Evolutionary conservation across 2,113 vertebrate genomes (phyloP).

Genomic region (Prunella fulvescens): DNA sequence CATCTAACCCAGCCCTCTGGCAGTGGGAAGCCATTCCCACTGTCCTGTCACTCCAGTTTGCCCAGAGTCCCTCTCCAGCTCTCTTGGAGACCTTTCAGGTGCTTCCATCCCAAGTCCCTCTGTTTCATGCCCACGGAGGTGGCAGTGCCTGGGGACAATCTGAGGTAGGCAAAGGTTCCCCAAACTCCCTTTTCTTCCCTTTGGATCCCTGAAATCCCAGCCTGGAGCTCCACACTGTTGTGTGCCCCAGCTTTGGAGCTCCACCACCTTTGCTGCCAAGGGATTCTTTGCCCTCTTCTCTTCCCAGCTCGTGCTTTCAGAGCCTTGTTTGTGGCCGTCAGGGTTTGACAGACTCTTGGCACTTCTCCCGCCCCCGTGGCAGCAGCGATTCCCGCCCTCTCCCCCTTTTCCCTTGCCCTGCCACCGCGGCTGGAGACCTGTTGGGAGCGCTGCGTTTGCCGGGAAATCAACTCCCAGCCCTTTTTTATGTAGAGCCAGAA

Average conservation of each 20-base stretch:
- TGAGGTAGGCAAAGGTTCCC: neutral
- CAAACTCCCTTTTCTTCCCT: accelerated
- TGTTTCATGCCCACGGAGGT: accelerated
- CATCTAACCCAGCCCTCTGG: neutral
- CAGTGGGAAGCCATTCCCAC: neutral
- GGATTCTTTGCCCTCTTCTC: neutral
- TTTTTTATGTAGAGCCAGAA: neutral
- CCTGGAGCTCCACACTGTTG: accelerated
- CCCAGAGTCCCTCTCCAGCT: neutral
- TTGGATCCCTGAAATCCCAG: neutral
- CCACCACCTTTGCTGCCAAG: neutral
- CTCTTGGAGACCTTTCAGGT: neutral
- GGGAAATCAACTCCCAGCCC: neutral
- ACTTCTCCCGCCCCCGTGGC: neutral
- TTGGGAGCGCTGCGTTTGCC: neutral
- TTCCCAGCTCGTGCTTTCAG: neutral
- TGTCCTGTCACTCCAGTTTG: neutral
- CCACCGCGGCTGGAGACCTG: neutral
- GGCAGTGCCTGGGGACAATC: neutral
- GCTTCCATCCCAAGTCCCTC: neutral
- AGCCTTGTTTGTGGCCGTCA: neutral
- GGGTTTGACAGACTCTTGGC: neutral
- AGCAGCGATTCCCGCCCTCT: neutral
- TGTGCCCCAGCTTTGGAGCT: neutral
- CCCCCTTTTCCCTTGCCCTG: neutral